Base-by-base conservation (phyloP, 2,113 vertebrate species). In the Chaetura pelagica region DNA sequence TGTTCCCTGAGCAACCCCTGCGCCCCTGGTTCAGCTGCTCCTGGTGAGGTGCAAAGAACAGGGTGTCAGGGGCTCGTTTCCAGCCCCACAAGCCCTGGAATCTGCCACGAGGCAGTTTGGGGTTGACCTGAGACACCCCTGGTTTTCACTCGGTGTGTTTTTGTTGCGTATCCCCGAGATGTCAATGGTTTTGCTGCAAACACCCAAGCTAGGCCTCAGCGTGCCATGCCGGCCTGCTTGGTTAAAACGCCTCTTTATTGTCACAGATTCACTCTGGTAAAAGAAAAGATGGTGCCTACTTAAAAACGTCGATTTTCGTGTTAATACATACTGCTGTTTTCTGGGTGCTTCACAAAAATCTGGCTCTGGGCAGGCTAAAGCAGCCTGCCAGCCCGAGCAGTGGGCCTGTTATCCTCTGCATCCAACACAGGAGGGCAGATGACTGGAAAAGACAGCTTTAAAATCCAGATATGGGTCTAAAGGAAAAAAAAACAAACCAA, bases 211-310 rank as follows among this genome's bases (percentile, higher is more conserved):
- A 26, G 52, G 30, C 12, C 9, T 10, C 4, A 51, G 15, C 3
- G 22, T 48, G 55, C 20, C 1, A 0, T 46, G 64, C 44, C 35
- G 38, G 84, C 2, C 12, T 27, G 42, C 40, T 83, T 27, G 38
- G 1, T 62, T 66, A n/a, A 23, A 68, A 48, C 3, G 0, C 10
- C 26, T 23, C 8, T 0, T 27, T 35, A 5, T 23, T 91, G 26
- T 12, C 63, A 29, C 3, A 32, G 7, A 16, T 21, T 30, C 20
- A 6, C 23, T 3, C 5, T 7, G 29, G 4, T 32, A 14, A 75
- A 74, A 59, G 4, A 15, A 63, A 34, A 23, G 2, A 5, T 38
- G 42, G 9, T 19, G 26, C 26, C 27, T 14, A 29, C 14, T 57
- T 73, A 15, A 10, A 57, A 55, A 3, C 6, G 9, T 2, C 0